Base-by-base conservation (phyloP, 2,797 vertebrate species). In the Gymnodraco acuticeps region DNA sequence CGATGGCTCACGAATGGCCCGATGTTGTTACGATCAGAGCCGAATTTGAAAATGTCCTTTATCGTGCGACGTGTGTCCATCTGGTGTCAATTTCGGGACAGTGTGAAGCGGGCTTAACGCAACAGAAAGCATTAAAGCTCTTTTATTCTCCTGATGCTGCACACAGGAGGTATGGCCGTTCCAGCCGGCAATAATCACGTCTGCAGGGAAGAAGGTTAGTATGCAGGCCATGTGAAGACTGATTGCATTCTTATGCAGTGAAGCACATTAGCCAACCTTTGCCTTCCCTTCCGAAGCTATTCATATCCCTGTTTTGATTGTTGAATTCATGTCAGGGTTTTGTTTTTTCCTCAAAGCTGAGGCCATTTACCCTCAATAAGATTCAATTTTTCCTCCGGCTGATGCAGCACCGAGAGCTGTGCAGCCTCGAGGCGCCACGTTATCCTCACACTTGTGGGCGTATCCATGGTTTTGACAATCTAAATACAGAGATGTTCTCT, bases 221-320 rank as follows among this genome's bases (percentile, higher is more conserved):
- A 92, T 90, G 87, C 86, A 87, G 73, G 83, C 65, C 87, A 82
- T 81, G 88, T 70, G 61, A 75, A 61, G 66, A 70, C 72, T 85
- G 88, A 78, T 86, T 88, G 47, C 81, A 81, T 93, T 89, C 73
- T 85, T 75, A 87, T 87, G 78, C 89, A 75, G 75, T 50, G 71
- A 69, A 80, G 87, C 80, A 70, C 86, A 80, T 91, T 87, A 88
- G 79, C 64, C 76, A 89, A 90, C 87, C 86, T 86, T 89, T 90
- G 68, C 72, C 77, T 71, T 82, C 61, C 70, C 74, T 70, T 77
- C 43, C 48, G 77, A 92, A 84, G 78, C 76, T 58, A 61, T 84
- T 88, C 78, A 83, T 77, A 80, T 70, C 77, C 82, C 42, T 80
- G 84, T 89, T 92, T 90, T 85, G 82, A 86, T 91, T 89, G 84